Conservation (phyloP, 2,797 vertebrate species). For the Coranthus polyacanthus region DNA sequence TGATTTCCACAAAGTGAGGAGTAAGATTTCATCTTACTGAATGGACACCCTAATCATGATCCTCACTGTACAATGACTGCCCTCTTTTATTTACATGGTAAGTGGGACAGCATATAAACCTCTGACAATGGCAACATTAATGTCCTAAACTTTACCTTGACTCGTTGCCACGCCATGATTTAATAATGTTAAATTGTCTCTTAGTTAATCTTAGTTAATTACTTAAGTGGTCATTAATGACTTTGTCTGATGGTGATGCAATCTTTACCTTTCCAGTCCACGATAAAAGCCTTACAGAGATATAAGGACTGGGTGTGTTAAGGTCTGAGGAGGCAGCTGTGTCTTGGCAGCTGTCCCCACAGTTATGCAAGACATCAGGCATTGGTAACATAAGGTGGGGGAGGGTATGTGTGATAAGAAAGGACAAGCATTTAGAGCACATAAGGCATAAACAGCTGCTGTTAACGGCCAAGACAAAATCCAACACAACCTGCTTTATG, state of each 20-base stretch:
- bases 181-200: constrained; percentile 26
- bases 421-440: constrained; percentile 27
- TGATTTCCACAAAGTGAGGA: neutral
- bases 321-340: constrained; percentile 58
- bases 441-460: constrained; percentile 48
- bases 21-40: neutral
- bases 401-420: constrained; percentile 18
- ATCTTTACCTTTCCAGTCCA: constrained; percentile 9
- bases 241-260: constrained; percentile 2
- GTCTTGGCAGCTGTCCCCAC: constrained; percentile 67
- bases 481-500: neutral
- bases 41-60: neutral
- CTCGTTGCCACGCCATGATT: neutral
- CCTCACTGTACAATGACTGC: neutral
- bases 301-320: constrained; percentile 26
- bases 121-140: neutral
- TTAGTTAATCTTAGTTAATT: constrained; percentile 9
- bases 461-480: constrained; percentile 26
- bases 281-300: constrained; percentile 4
- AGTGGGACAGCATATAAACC: neutral
- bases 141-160: neutral
- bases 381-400: constrained; percentile 33
- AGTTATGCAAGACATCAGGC: constrained; percentile 68
- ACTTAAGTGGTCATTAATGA: constrained; percentile 13
- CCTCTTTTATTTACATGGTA: neutral